Base-by-base conservation (phyloP, 2,113 vertebrate species). In the Lepus europaeus region DNA sequence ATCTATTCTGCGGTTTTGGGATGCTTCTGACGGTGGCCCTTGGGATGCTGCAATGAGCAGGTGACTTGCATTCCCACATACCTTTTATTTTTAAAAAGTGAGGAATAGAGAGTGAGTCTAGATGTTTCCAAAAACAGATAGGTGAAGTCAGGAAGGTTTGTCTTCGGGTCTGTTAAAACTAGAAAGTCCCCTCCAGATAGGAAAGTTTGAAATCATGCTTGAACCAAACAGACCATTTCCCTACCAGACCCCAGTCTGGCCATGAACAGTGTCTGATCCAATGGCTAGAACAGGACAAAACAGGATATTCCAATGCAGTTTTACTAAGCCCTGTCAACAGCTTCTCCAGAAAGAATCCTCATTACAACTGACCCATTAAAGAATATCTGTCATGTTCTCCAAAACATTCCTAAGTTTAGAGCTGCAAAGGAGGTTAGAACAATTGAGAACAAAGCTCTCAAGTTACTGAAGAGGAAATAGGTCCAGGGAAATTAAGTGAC, bases 391-490 rank as follows among this genome's bases (percentile, higher is more conserved):
- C 93, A 90, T 72, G 90, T 70, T 94, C 78, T 95, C 78, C 95
- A 92, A 83, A 95, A 90, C 16, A 97, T 39, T 69, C 82, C 89
- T 89, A 82, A 76, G 90, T 95, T 96, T 94, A 96, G 92, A 95
- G 51, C 45, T 45, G 82, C 74, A 86, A 92, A 87, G 78, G 83
- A 93, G 74, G 78, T 93, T 86, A 95, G 91, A 95, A 94, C 85
- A 92, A 93, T 82, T 87, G 72, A 95, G 86, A 97, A 91, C 85
- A 83, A 87, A 96, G 74, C 66, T 86, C 79, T 97, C 91, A 78
- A 79, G 59, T 93, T 94, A 93, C 85, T 73, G 51, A 66, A 66
- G 74, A 95, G 82, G 92, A 95, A 96, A 70, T 56, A 95, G 83
- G 76, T 84, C 39, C 86, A 77, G 74, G 89, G 86, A 87, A 94